Evolutionary conservation across 1,140 invertebrate genomes (phyloP).

Genomic region (Hestina assimilis): DNA sequence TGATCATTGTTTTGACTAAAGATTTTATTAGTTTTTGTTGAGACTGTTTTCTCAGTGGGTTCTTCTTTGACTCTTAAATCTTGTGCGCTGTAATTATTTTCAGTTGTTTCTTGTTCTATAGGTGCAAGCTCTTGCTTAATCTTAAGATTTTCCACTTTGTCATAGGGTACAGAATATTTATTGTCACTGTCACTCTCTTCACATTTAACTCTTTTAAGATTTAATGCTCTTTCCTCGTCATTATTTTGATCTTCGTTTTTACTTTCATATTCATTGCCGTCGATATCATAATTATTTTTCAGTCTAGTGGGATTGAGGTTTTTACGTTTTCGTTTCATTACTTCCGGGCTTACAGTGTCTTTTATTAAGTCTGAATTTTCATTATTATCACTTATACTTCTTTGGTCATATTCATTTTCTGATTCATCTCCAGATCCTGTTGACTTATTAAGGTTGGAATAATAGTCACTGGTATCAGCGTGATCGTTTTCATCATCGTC

Average conservation of each 20-base stretch:
- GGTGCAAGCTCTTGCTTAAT: slow-evolving; percentile 46
- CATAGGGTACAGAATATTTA: slow-evolving; percentile 22
- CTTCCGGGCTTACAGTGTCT: slow-evolving; percentile 72
- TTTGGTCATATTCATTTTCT: slow-evolving; percentile 83
- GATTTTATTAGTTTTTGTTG: slow-evolving; percentile 30
- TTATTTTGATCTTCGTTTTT: slow-evolving; percentile 30
- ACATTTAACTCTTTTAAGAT: slow-evolving; percentile 67
- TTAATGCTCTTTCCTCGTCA: slow-evolving; percentile 49
- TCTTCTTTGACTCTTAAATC: slow-evolving; percentile 63
- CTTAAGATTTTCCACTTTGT: slow-evolving; percentile 34
- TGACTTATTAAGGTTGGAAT: slow-evolving; percentile 61
- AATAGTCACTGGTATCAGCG: slow-evolving; percentile 75
- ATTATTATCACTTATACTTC: slow-evolving; percentile 86
- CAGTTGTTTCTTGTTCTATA: slow-evolving; percentile 51
- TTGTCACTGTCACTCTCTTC: slow-evolving; percentile 37
- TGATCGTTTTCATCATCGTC: slow-evolving; percentile 83
- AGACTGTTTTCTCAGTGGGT: slow-evolving; percentile 38
- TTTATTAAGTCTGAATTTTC: slow-evolving; percentile 78
- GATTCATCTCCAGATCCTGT: slow-evolving; percentile 72
- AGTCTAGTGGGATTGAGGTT: slow-evolving; percentile 93
- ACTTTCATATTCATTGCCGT: slow-evolving; percentile 29
- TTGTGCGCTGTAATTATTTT: slow-evolving; percentile 44
- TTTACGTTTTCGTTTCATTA: slow-evolving; percentile 89
- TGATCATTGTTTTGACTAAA: slow-evolving; percentile 35
- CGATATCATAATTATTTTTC: slow-evolving; percentile 43